Evolutionary conservation across 2,888 invertebrate genomes (phyloP).

Genomic region (Diachrysia chrysitis): DNA sequence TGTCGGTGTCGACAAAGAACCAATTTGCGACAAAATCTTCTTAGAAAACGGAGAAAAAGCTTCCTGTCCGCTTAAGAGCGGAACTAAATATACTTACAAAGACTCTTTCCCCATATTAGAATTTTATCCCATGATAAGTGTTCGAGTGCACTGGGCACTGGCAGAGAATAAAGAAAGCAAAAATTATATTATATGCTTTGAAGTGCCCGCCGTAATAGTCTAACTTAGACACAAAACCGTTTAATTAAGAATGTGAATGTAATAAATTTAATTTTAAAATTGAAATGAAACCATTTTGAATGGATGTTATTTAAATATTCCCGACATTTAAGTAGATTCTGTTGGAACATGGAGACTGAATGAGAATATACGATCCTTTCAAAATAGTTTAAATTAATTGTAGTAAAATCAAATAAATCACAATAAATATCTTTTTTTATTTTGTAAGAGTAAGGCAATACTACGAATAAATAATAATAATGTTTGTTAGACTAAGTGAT

Average conservation of each 20-base stretch:
- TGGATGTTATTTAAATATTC: neutral
- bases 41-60: conserved; percentile 88
- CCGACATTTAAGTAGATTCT: no score
- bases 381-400: neutral
- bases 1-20: conserved; percentile 92
- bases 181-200: conserved; percentile 90
- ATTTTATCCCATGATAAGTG: conserved; percentile 85
- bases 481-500: neutral
- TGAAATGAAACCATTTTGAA: neutral
- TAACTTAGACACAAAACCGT: no score
- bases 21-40: conserved; percentile 91
- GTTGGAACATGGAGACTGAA: no score
- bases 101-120: conserved; percentile 89
- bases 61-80: conserved; percentile 92
- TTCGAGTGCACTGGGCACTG: conserved; percentile 91
- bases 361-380: neutral
- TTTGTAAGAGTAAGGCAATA: neutral
- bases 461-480: neutral
- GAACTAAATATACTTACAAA: conserved; percentile 91
- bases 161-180: conserved; percentile 65
- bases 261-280: neutral
- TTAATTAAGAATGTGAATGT: neutral
- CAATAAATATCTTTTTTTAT: neutral
- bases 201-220: conserved; percentile 91
- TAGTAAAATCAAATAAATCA: neutral